Base-by-base conservation (phyloP, 37 sponge, comb jelly and placozoan genomes). In the Axinella damicornis region DNA sequence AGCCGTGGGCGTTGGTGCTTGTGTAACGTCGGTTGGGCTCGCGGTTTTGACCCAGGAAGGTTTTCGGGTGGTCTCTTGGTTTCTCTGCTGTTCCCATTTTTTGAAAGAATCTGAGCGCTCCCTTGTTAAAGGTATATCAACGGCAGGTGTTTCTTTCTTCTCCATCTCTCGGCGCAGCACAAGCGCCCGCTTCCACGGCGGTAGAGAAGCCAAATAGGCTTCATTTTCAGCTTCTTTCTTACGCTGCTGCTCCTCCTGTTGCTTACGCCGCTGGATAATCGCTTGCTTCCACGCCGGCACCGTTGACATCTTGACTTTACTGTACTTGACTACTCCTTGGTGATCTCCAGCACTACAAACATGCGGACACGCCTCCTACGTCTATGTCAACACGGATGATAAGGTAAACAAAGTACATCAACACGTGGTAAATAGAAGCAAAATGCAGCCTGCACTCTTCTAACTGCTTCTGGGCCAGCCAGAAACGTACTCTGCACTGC, bases 271-370 rank as follows among this genome's bases (percentile, higher is more conserved):
- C 13, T 95, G 87, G 9, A 91, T 19, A 30, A 95, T 55, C 1
- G 92, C 90, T 73, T 68, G 65, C 69, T 95, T 95, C 95, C 95
- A 95, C 0, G 92, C 80, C 20, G 95, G 95, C 6, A 85, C 46
- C 9, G 46, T 9, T 9, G 46, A 46, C 46, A 46, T 46, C 46
- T 46, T 46, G 46, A 9, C 46, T 46, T 46, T 46, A 46, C 6
- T 46, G 4, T 46, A 46, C 46, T 4, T 12, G 9, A n/a, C n/a
- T n/a, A n/a, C n/a, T n/a, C n/a, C n/a, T n/a, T n/a, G n/a, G n/a
- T n/a, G n/a, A n/a, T n/a, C n/a, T n/a, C n/a, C n/a, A n/a, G n/a
- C n/a, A n/a, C n/a, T n/a, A n/a, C n/a, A n/a, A n/a, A n/a, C n/a
- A n/a, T n/a, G 9, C 6, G 9, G 46, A 46, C 46, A 46, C 46